Evolutionary conservation across 2,888 invertebrate species (phyloP).

Genomic region (Elysia crispata): DNA sequence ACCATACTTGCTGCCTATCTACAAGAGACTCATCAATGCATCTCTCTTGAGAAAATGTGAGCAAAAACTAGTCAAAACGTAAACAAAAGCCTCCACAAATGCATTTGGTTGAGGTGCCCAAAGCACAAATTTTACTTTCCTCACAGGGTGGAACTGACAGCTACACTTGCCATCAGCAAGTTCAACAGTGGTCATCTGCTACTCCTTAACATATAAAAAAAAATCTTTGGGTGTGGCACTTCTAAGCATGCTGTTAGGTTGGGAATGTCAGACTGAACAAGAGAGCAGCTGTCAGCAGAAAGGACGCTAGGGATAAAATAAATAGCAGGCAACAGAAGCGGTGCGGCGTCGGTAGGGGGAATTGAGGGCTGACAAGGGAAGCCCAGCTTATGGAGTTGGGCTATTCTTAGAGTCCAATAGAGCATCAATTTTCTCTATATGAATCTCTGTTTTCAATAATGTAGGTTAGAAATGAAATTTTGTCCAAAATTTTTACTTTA

Average conservation of each 20-base stretch:
- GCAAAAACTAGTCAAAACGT: neutral
- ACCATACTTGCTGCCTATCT: neutral
- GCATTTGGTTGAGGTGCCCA: constrained; percentile 20
- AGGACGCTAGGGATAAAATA: neutral
- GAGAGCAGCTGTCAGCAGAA: neutral
- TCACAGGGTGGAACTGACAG: neutral
- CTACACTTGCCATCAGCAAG: neutral
- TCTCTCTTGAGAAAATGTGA: neutral
- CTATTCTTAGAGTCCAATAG: neutral
- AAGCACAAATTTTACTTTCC: neutral
- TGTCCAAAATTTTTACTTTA: too few species aligned
- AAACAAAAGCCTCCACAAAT: neutral
- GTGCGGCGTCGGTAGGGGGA: neutral
- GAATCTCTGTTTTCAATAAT: too few species aligned
- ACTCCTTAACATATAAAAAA: neutral
- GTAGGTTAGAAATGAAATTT: too few species aligned
- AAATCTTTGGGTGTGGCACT: neutral
- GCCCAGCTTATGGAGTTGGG: constrained; percentile 14
- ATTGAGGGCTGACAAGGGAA: neutral
- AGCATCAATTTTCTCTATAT: too few species aligned
- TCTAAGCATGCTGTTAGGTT: neutral
- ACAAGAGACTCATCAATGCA: neutral
- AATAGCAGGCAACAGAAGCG: neutral
- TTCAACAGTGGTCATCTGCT: constrained; percentile 21
- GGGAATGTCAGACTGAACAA: neutral